phyloP scores from a whole-genome alignment of 2,888 invertebrate species.

The Acanthococcus lagerstroemiae region DNA sequence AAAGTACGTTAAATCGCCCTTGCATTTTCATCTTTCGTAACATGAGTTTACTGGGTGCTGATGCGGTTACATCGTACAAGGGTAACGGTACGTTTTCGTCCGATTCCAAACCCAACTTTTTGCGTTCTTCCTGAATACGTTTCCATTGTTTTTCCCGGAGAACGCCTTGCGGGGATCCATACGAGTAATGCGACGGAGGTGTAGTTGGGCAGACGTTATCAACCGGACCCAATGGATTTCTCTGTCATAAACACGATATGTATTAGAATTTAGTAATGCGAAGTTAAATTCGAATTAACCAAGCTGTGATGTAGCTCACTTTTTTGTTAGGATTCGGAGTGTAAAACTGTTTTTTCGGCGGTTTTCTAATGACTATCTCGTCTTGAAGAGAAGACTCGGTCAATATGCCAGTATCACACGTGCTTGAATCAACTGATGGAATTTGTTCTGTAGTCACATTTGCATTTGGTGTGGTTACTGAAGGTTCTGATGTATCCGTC shows the following conservation, averaged over 20 bases:
- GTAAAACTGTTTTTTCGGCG: constrained; percentile 17
- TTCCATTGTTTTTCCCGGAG: constrained; percentile 31
- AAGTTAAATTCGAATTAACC: not conserved
- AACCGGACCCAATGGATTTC: constrained; percentile 12
- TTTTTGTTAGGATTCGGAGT: constrained; percentile 21
- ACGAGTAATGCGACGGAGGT: constrained; percentile 2
- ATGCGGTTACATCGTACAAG: constrained; percentile 19
- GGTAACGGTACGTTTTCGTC: constrained; percentile 26
- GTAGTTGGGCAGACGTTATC: constrained; percentile 20
- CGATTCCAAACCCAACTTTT: constrained; percentile 23
- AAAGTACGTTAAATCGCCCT: not conserved
- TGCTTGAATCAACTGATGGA: not conserved
- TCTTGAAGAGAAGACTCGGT: not conserved
- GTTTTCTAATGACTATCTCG: not conserved
- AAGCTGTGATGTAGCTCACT: constrained; percentile 1
- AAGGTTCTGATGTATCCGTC: too few relatives aligned
- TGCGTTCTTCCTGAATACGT: constrained; percentile 27
- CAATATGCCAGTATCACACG: not conserved
- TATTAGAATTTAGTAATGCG: not conserved
- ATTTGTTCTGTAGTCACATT: too few relatives aligned
- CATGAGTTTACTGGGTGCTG: constrained; percentile 28
- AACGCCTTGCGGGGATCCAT: constrained; percentile 14
- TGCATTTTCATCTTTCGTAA: constrained; percentile 5
- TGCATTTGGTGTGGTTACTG: too few relatives aligned
- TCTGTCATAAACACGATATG: not conserved